Evolutionary conservation across 30 jellyfish, hydroid and myxozoan genomes (phyloP).

Genomic region (Pseudorhiza aurosa): DNA sequence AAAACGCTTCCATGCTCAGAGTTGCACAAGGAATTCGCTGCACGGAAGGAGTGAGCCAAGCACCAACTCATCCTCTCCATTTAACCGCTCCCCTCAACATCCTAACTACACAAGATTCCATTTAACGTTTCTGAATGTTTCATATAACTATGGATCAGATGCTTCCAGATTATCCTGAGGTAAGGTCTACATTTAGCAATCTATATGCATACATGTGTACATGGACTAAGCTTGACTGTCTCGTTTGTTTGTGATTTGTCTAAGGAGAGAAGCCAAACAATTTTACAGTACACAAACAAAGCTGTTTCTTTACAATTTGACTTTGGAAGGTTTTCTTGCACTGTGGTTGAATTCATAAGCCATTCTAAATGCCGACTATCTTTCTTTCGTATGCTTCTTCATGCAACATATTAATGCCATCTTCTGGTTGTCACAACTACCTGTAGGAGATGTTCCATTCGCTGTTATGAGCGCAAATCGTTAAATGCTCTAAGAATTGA

Average conservation of each 20-base stretch:
- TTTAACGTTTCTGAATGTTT: background rate
- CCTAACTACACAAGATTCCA: background rate
- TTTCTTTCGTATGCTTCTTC: too few species aligned
- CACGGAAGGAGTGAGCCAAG: background rate
- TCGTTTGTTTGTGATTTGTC: background rate
- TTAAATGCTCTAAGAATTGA: too few species aligned
- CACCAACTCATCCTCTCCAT: background rate
- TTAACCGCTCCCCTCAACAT: background rate
- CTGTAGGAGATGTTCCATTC: too few species aligned
- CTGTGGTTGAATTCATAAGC: too few species aligned
- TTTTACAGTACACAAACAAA: background rate
- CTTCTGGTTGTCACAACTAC: too few species aligned
- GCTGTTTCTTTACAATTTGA: too few species aligned
- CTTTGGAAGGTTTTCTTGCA: too few species aligned
- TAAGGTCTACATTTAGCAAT: background rate
- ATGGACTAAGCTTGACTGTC: too few species aligned
- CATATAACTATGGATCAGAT: conserved; percentile 85
- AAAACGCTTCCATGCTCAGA: conserved; percentile 2
- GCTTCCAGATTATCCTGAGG: conserved; percentile 97
- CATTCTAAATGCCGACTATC: too few species aligned
- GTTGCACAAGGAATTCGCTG: background rate
- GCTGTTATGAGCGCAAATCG: too few species aligned
- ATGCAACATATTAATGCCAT: too few species aligned
- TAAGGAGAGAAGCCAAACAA: background rate
- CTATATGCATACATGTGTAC: too few species aligned